Base-by-base conservation (phyloP, 2,888 invertebrate genomes). In the Lamproptera curius region DNA sequence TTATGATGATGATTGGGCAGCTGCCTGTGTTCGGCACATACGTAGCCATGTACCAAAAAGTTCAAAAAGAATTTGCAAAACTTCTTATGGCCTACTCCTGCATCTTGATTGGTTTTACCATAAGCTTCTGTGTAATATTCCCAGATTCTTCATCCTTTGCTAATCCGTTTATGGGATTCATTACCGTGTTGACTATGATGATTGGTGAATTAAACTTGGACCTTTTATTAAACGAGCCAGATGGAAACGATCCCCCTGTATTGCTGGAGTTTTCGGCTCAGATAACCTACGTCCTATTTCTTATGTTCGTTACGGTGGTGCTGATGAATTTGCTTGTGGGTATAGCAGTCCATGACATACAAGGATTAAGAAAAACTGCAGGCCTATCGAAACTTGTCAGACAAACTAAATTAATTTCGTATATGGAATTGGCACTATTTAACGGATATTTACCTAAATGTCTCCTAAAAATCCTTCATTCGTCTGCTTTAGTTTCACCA, bases 1-100 rank as follows among this genome's bases (percentile, higher is more conserved):
- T 95, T n/a, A 95, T 96, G 95, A 85, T 95, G 71, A 95, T 95
- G 94, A 93, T 96, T 48, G 96, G 96, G 0, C 95, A 96, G 63
- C 81, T 96, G 31, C 96, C 96, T 0, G 91, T 95, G 41, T 95
- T 96, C 66, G 96, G 96, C 13, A 94, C 95, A 0, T 96, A 96
- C 67, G 95, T 96, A 2, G 96, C 96, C 0, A 96, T 96, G 96
- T 95, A 95, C 61, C 95, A 95, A 1, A 92, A 94, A 74, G 95
- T 95, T 0, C 94, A 95, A 69, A 94, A 93, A 38, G 95, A 96
- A 81, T 95, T 96, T 59, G 94, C 94, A 5, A 95, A 95, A 67
- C 83, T 96, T n/a, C 89, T 96, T 41, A 89, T 95, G 80, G 95
- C 95, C 0, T 96, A 95, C 69, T 94, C 94, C 0, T 95, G 95